Evolutionary conservation across 1,140 invertebrate species (phyloP), one percentile per base, ranked within the genome.

Genomic region (Bombus fervidus): DNA sequence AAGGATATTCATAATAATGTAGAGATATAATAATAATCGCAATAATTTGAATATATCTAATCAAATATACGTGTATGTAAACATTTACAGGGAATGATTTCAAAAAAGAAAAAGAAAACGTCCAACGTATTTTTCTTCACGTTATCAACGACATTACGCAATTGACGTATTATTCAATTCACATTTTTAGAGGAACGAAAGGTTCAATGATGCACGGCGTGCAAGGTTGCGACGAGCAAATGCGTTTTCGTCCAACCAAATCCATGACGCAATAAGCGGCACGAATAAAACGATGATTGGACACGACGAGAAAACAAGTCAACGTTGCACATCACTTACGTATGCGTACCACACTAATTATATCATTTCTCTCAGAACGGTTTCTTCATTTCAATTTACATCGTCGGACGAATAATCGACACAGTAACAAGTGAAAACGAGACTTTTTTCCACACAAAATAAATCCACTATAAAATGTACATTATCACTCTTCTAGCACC

Each of bases 141-240:
- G 22, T 80, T 86, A 89, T 87, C 87, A 34, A 39, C 77, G 69
- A 69, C 66, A 78, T 91, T 89, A 86, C 87, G 83, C 89, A 91
- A 91, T 39, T 76, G 53, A 28, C 39, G 13, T 69, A 85, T 89
- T 82, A 59, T 73, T 68, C 57, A 34, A n/a, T 22, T 43, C 31
- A 31, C 59, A 82, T 74, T 80, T 81, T 83, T 22, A 31, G 1
- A 22, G n/a, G 73, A 69, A 47, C 25, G 43, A 72, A 39, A 69
- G 47, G 62, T n/a, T 62, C 72, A 68, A 64, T 22, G 47, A 59
- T 39, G 53, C 25, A 41, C 18, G 10, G 2, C 15, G 31, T 22
- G 28, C 41, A 53, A 71, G 57, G 62, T 62, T 74, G n/a, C 62
- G 34, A 28, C 43, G 22, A 81, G 22, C n/a, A 71, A 59, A 22